Base-by-base conservation (phyloP, 2,888 invertebrate genomes). In the Andrena bucephala region DNA sequence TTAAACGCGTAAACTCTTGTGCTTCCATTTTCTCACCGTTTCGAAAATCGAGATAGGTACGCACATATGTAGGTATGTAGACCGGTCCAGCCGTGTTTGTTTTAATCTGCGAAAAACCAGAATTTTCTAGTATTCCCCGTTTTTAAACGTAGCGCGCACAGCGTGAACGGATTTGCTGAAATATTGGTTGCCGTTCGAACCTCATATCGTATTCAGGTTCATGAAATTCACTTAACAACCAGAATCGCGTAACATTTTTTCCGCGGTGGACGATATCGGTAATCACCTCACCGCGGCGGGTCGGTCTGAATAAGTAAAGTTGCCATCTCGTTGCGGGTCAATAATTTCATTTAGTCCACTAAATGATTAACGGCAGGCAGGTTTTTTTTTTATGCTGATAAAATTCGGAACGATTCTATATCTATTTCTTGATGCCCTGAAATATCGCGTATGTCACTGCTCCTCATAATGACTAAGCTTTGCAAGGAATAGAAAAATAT, bases 91-190 rank as follows among this genome's bases (percentile, higher is more conserved):
- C 29, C 33, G 52, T 62, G 62, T 67, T 78, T 75, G 75, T 67
- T 78, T 78, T 52, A 75, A 78, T 75, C 67, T 68, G 52, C 52
- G 8, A 52, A 31, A 68, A 62, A 10, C 60, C 54, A 67, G 62
- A 63, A 48, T 42, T 68, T 52, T 63, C 62, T 24, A 33, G 42
- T 5, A 13, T 59, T 20, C 29, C 5, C 20, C 7, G 77, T 62
- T 63, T 76, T 42, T n/a, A 65, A 71, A 54, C 20, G 48, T 50
- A 20, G 36, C 36, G 36, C 24, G 31, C n/a, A 5, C 29, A 20
- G 20, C 10, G 20, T 20, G 36, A 54, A 29, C 3, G 36, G 13
- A 27, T 20, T 68, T 42, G 62, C 33, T 50, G 68, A 68, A 76
- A 76, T 78, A 78, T 78, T 20, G 63, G 33, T 16, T 63, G 42